Conservation (phyloP, 1,140 invertebrate species). For the Diachasmimorpha longicaudata region DNA sequence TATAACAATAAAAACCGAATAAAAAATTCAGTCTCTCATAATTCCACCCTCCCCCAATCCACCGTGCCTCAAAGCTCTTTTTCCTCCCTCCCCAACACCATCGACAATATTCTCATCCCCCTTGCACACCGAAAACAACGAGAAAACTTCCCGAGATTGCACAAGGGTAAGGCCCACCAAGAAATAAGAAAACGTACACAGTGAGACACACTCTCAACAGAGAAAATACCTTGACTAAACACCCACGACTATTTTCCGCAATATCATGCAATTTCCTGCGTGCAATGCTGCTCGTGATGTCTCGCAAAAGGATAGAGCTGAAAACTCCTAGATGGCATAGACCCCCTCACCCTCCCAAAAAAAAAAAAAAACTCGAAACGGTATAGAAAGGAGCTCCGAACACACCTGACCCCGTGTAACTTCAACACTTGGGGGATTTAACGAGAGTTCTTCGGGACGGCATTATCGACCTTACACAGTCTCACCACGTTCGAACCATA, state of each 20-base stretch:
- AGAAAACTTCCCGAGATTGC: neutral
- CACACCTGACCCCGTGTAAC: constrained; percentile 26
- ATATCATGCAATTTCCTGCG: constrained; percentile 20
- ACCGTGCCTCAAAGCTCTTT: neutral
- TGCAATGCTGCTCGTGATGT: neutral
- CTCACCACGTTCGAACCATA: constrained; percentile 27
- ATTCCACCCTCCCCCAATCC: neutral
- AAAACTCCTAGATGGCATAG: neutral
- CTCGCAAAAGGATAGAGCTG: neutral
- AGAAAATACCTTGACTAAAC: constrained; percentile 2
- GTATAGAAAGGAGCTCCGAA: neutral
- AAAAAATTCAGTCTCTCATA: neutral
- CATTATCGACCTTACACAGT: constrained; percentile 30
- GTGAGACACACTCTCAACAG: neutral
- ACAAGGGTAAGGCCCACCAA: neutral
- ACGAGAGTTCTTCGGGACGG: constrained; percentile 21
- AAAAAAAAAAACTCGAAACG: neutral
- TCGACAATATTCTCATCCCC: neutral
- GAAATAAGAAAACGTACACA: neutral
- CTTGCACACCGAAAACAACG: neutral
- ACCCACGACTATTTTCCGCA: constrained; percentile 17
- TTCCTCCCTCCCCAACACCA: neutral
- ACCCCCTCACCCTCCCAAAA: neutral
- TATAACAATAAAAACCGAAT: neutral
- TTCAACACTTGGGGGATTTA: constrained; percentile 31